Evolutionary conservation across 1,140 invertebrate genomes (phyloP).

Genomic region (Ladona fulva): DNA sequence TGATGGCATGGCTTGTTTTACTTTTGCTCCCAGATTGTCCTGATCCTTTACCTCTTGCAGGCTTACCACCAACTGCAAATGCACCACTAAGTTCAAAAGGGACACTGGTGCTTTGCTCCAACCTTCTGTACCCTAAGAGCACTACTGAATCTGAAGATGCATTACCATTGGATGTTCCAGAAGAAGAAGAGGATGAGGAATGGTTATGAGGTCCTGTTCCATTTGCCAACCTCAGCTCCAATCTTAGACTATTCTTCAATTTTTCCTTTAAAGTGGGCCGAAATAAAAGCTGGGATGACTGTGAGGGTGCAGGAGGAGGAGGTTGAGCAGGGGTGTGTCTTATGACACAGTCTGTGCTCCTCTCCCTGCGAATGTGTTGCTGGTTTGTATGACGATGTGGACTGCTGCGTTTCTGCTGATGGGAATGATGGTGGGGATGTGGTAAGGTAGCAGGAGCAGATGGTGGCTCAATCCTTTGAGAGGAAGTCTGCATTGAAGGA

Average conservation of each 20-base stretch:
- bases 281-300: constrained; percentile 23
- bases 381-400: background rate
- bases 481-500: background rate
- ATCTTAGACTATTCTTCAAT: constrained; percentile 29
- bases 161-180: constrained; percentile 33
- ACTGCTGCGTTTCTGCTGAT: constrained; percentile 11
- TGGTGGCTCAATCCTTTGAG: background rate
- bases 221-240: constrained; percentile 28
- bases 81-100: constrained; percentile 42
- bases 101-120: constrained; percentile 48
- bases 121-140: constrained; percentile 35
- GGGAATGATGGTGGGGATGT: background rate
- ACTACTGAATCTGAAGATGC: constrained; percentile 36
- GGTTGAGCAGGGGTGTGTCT: constrained; percentile 17
- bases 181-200: constrained; percentile 41
- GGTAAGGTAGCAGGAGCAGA: background rate
- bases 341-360: constrained; percentile 19
- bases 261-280: constrained; percentile 29
- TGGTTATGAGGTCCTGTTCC: constrained; percentile 35
- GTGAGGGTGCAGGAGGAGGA: constrained; percentile 24
- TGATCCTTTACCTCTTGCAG: constrained; percentile 16
- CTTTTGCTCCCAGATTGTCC: constrained; percentile 11
- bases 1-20: constrained; percentile 33
- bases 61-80: constrained; percentile 17
- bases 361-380: constrained; percentile 16